Conservation (phyloP, 2,888 invertebrate genomes). For the Sarcophaga caerulescens region DNA sequence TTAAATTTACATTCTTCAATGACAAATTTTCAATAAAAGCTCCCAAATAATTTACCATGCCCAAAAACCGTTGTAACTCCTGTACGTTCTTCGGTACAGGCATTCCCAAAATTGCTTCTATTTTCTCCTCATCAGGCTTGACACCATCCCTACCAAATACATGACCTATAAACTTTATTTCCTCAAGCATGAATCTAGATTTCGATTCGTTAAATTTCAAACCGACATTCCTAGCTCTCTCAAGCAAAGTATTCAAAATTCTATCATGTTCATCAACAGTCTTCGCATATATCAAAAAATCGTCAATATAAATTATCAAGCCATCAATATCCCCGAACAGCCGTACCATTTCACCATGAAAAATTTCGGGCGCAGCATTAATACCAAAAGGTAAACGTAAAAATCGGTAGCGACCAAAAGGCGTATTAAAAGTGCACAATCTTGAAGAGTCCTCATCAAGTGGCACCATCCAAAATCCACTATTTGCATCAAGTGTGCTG, state of each 20-base stretch:
- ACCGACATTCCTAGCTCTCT: constrained; percentile 42
- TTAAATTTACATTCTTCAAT: constrained; percentile 45
- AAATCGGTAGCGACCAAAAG: constrained; percentile 41
- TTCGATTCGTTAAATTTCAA: constrained; percentile 60
- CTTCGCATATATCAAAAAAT: constrained; percentile 58
- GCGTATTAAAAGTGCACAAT: constrained; percentile 67
- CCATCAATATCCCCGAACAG: constrained; percentile 54
- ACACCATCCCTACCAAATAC: constrained; percentile 40
- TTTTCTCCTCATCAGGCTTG: constrained; percentile 30
- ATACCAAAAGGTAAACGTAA: constrained; percentile 40
- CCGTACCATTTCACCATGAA: constrained; percentile 37
- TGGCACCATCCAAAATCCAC: constrained; percentile 68
- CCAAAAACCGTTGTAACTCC: constrained; percentile 54
- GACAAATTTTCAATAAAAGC: constrained; percentile 41
- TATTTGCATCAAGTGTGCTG: constrained; percentile 61
- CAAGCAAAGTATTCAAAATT: no score
- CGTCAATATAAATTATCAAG: constrained; percentile 62
- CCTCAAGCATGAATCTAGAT: constrained; percentile 29
- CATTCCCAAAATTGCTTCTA: constrained; percentile 35
- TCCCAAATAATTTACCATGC: constrained; percentile 67
- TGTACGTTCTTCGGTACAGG: constrained; percentile 32
- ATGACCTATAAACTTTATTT: constrained; percentile 59
- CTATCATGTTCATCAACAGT: no score
- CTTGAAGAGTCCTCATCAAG: constrained; percentile 67
- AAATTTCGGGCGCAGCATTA: constrained; percentile 30